A percentile compares a stretch with the other conserved stretches of the same genome.
phyloP scores from a whole-genome alignment of 2,113 vertebrate genomes.

The Pollachius pollachius region DNA sequence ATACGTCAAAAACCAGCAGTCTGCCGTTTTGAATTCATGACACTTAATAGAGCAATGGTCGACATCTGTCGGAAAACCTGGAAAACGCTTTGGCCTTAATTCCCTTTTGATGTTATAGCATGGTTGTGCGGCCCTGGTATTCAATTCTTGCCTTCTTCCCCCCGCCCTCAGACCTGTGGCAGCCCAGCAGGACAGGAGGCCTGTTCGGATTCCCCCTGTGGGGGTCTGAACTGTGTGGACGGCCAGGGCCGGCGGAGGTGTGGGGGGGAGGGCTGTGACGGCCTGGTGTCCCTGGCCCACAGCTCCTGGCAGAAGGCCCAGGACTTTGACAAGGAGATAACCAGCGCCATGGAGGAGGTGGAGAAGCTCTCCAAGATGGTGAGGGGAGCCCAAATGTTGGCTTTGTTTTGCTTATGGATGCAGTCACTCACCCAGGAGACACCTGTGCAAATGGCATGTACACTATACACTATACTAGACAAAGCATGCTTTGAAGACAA shows the following conservation, averaged over 20 bases:
- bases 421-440: not conserved
- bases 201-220: conserved; percentile 78
- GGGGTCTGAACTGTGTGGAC: conserved; percentile 81
- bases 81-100: no score
- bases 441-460: no score
- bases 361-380: conserved; percentile 94
- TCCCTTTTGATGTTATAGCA: no score
- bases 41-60: not conserved
- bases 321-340: conserved; percentile 86
- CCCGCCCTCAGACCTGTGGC: conserved; percentile 81
- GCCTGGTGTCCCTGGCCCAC: conserved; percentile 77
- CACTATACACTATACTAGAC: no score
- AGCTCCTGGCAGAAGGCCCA: conserved; percentile 80
- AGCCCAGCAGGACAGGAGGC: conserved; percentile 72
- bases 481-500: no score
- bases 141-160: not conserved
- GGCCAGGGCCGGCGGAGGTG: conserved; percentile 78
- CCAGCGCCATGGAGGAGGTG: conserved; percentile 86
- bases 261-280: conserved; percentile 83
- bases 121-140: no score
- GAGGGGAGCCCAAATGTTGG: conserved; percentile 35
- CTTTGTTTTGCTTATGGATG: not conserved
- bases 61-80: no score
- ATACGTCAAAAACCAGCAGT: no score
- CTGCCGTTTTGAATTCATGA: not conserved